Base-by-base conservation (phyloP, 2,797 vertebrate species). In the Cichlasoma orientale region DNA sequence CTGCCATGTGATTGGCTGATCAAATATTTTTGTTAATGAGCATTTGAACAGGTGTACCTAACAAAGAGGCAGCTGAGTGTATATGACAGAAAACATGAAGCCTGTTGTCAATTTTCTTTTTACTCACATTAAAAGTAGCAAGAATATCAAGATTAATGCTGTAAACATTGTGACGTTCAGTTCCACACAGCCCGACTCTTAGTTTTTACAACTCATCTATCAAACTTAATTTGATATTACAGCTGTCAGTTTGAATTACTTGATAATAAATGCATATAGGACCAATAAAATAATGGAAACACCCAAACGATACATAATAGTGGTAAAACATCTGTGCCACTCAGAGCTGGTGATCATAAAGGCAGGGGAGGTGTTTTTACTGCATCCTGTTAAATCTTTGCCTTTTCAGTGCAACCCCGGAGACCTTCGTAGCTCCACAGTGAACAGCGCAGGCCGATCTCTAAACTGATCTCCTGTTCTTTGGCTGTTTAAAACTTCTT, bases 141-240 rank as follows among this genome's bases (percentile, higher is more conserved):
- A 68, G 41, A 29, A 50, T 27, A 66, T 66, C 9, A 13, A 58
- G 16, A 38, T 7, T 10, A 12, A 59, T 25, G 8, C 25, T 75
- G 70, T 82, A 82, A 84, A 82, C 78, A 82, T 25, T 38, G 5
- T 56, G 33, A 50, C 7, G 25, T 31, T 50, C 27, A 33, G 5
- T 29, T 68, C 41, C 29, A 50, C 63, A 29, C 25, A 68, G 38
- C 14, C 38, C 3, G 23, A 50, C 41, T 66, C 3, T 50, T 25
- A 68, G n/a, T n/a, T n/a, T n/a, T n/a, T n/a, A n/a, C n/a, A n/a
- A n/a, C n/a, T n/a, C n/a, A n/a, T n/a, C n/a, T 0, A 23, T 68
- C 61, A 68, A 50, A 50, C 61, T 50, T 68, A 44, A 12, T 18
- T 27, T 47, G 61, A 66, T 25, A 0, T 10, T 13, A 47, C 41